Base-by-base conservation (phyloP, 2,888 invertebrate species). In the Agrotis exclamationis region DNA sequence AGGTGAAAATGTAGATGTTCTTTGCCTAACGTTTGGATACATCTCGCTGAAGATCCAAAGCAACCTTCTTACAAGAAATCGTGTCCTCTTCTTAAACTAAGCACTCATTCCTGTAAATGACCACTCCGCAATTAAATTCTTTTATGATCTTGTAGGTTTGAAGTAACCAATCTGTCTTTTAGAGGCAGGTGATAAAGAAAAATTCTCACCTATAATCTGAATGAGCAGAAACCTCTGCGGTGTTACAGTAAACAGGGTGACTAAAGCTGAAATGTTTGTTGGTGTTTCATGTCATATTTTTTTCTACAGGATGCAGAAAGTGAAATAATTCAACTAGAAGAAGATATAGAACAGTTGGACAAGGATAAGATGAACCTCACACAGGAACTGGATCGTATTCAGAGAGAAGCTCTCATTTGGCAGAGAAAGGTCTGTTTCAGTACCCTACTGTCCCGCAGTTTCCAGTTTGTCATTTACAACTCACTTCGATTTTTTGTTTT, bases 371-470 rank as follows among this genome's bases (percentile, higher is more conserved):
- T 96, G 39, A 93, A 95, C 48, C 90, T 98, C 0, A 97, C 97
- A 2, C 96, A 97, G 67, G 97, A 97, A 54, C 91, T 98, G 24
- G 96, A 97, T 76, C 96, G 96, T 51, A 91, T 96, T 28, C 97
- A 97, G 85, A 96, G 97, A 50, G 98, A 98, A 90, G 97, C 97
- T 13, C 94, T 98, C 44, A 97, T 98, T 45, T 98, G 98, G 98
- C 98, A 98, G 89, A 97, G 98, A 80, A 98, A 98, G 94, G 97
- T 98, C 60, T 64, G 72, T 39, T 39, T 11, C 39, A 39, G 39
- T 11, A 39, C 11, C 11, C 0, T 11, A 39, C 5, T 11, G 39
- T 11, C 11, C 5, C 6, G 11, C 16, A 16, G 20, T 28, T 28
- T 4, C 13, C 1, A 20, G 28, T 13, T 33, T 13, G 5, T 22